Evolutionary conservation across 2,888 invertebrate species (phyloP), one percentile per base, ranked within the genome.

Genomic region (Agrotis exclamationis): DNA sequence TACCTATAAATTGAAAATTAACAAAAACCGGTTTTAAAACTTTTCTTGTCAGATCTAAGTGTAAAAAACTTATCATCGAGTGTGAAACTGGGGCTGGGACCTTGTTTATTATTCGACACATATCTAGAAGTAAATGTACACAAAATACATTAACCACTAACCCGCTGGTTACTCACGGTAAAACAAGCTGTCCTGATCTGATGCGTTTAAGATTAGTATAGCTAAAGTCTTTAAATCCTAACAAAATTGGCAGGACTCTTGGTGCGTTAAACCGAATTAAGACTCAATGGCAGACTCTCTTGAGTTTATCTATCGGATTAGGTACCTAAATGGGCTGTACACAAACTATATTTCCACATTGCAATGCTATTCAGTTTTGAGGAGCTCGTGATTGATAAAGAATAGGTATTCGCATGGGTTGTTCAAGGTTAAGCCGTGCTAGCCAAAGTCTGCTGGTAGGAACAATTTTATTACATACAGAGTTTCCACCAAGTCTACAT

Each of bases 211-310:
- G 51, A 22, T 47, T 47, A 16, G 9, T 48, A 24, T 28, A 16
- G 33, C 22, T 24, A n/a, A 51, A 66, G 13, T 22, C 22, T 47
- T 39, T 22, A 18, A 33, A 65, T 74, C 18, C 22, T 62, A 51
- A 63, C 59, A 24, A 47, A 64, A 60, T 70, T 28, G 47, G 47
- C 44, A 16, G 39, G 16, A 44, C 28, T 57, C 47, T 62, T 54
- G 60, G 18, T 56, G 56, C 50, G 51, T 48, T 51, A 47, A 57
- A 64, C 54, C 39, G 48, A 76, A 64, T 60, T 62, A 70, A 51
- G 18, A 33, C 54, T 50, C 47, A 47, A 39, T 22, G 22, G 47
- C n/a, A 54, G 65, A 20, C 51, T 20, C 39, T 1, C 16, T 44
- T 50, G 62, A n/a, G 39, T 18, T 66, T 48, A 16, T 24, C 47